These are phyloP conservation scores for Rhincodon typus DNA, from an alignment of 2,797 vertebrate species.

Conservation along the genomic window DNA sequence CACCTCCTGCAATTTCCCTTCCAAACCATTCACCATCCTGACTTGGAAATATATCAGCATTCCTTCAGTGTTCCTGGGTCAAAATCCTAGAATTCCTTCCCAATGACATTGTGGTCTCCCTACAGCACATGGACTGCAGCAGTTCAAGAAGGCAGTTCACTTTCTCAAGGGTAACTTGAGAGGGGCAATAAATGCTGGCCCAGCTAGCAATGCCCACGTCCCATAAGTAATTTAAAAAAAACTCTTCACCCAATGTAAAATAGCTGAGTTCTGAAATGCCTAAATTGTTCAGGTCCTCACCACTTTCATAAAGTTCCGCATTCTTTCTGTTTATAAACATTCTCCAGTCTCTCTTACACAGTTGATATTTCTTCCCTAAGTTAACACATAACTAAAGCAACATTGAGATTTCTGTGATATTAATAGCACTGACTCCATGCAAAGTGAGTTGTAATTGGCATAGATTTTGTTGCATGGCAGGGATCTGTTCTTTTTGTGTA, in stretches of 20 bases:
- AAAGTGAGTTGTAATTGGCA: slow-evolving; percentile 6
- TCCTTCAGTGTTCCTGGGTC: no score
- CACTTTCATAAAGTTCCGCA: background rate
- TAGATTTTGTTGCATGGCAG: background rate
- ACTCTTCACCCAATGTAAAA: background rate
- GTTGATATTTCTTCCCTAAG: background rate
- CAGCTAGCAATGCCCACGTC: no score
- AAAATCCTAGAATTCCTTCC: no score
- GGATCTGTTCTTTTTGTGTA: background rate
- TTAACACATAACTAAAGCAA: slow-evolving; percentile 1
- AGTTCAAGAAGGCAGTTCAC: no score
- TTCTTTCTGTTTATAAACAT: background rate
- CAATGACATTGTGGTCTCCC: no score
- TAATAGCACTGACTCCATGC: background rate
- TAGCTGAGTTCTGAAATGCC: background rate
- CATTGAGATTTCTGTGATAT: background rate
- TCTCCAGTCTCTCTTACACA: background rate
- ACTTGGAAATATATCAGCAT: no score
- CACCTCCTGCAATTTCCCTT: no score
- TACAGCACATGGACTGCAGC: no score
- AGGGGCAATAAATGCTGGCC: no score
- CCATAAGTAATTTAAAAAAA: no score
- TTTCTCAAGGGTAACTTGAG: no score
- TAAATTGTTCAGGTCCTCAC: background rate
- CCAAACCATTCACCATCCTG: no score